These are phyloP conservation scores for Bursaphelenchus okinawaensis DNA, from an alignment of 2,888 invertebrate species.

Conservation along the genomic window DNA sequence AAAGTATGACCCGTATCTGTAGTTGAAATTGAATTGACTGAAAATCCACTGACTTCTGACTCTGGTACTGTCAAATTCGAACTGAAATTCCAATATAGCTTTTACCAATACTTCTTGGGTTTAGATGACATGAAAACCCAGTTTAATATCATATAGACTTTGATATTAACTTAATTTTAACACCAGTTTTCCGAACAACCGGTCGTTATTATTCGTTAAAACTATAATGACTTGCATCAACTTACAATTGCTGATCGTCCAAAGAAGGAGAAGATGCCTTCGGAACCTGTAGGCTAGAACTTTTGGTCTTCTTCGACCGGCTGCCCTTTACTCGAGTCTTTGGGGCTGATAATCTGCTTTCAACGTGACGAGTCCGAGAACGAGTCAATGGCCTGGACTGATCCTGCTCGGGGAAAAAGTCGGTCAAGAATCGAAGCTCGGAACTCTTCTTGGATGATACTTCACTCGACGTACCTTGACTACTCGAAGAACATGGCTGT, in stretches of 20 bases:
- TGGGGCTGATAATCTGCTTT: neutral
- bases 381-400: neutral
- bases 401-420: constrained; percentile 35
- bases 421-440: constrained; percentile 29
- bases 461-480: neutral
- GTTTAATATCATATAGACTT: too few species aligned
- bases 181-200: too few species aligned
- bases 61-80: constrained; percentile 8
- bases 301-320: neutral
- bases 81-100: too few species aligned
- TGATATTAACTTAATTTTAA: too few species aligned
- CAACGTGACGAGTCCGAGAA: neutral
- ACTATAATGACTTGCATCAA: neutral
- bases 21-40: constrained; percentile 1
- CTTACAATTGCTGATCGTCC: neutral
- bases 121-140: too few species aligned
- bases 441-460: constrained; percentile 6
- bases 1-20: neutral
- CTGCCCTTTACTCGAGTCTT: neutral
- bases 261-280: neutral
- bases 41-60: constrained; percentile 12
- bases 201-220: too few species aligned
- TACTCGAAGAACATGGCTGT: neutral
- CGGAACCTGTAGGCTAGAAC: too few species aligned
- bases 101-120: too few species aligned